These are phyloP conservation scores for Hydrochoerus hydrochaeris DNA, from an alignment of 2,113 vertebrate species.

Conservation along the genomic window DNA sequence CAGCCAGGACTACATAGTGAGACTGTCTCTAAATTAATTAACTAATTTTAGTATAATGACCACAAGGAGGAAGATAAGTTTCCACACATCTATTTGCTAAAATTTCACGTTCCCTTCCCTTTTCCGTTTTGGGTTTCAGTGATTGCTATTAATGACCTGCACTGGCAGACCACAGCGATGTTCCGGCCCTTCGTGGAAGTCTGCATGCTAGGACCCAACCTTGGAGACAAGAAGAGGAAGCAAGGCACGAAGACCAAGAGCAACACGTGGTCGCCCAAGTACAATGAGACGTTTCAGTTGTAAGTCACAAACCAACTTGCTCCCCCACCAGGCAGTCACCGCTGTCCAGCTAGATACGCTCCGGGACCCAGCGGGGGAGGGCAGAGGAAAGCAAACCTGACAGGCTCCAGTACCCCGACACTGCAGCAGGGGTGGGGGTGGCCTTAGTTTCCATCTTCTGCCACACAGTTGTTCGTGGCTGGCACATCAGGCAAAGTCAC, in stretches of 20 bases:
- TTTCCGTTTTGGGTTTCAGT: slow-evolving; percentile 87
- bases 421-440: not conserved
- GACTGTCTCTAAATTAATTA: not conserved
- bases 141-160: slow-evolving; percentile 94
- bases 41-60: not conserved
- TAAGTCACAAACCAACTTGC: slow-evolving; percentile 86
- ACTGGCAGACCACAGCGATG: slow-evolving; percentile 97
- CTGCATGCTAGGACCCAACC: slow-evolving; percentile 93
- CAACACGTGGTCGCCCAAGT: slow-evolving; percentile 99
- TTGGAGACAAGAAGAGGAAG: slow-evolving; percentile 96
- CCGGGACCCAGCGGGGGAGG: not conserved
- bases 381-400: not conserved
- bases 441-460: not conserved
- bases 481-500: not conserved
- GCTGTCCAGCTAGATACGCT: not conserved
- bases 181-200: slow-evolving; percentile 99
- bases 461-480: not conserved
- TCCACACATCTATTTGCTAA: not conserved
- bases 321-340: not conserved
- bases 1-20: not conserved
- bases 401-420: not conserved
- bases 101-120: not conserved
- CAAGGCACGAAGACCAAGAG: slow-evolving; percentile 99
- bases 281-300: slow-evolving; percentile 99
- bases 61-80: not conserved